Percentiles rank a stretch among this genome's conserved stretches.
These are phyloP conservation scores for Saccopteryx leptura DNA, from an alignment of 2,113 vertebrate genomes.

Conservation along the genomic window DNA sequence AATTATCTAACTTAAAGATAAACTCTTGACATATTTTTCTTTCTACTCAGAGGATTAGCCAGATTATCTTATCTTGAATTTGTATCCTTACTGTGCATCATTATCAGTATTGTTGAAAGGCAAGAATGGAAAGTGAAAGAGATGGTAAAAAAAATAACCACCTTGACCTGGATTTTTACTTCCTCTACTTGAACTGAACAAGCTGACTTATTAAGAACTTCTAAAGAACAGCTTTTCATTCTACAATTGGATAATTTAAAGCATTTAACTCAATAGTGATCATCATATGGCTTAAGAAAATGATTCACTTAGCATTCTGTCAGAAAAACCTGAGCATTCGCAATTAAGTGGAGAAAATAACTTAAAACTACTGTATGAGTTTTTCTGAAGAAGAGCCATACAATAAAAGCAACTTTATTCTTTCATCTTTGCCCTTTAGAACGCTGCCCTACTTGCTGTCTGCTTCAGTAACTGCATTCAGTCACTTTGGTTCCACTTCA, in stretches of 20 bases:
- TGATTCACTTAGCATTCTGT: neutral
- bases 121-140: neutral
- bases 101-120: neutral
- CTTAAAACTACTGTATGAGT: neutral
- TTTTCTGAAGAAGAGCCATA: conserved; percentile 40
- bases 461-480: conserved; percentile 77
- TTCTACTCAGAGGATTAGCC: neutral
- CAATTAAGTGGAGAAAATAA: conserved; percentile 2
- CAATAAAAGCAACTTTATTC: neutral
- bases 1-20: neutral
- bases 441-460: conserved; percentile 50
- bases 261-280: conserved; percentile 18
- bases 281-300: neutral
- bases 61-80: conserved; percentile 18
- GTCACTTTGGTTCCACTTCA: conserved; percentile 78
- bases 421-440: conserved; percentile 67
- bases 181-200: neutral
- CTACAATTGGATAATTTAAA: neutral
- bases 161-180: conserved; percentile 56
- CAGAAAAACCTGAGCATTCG: neutral
- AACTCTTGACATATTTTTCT: neutral
- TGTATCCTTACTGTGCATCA: neutral
- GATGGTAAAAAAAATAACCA: neutral
- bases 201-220: neutral
- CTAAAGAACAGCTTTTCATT: conserved; percentile 49